Conservation (phyloP, 1,140 invertebrate species). For the Zaprionus africanus region DNA sequence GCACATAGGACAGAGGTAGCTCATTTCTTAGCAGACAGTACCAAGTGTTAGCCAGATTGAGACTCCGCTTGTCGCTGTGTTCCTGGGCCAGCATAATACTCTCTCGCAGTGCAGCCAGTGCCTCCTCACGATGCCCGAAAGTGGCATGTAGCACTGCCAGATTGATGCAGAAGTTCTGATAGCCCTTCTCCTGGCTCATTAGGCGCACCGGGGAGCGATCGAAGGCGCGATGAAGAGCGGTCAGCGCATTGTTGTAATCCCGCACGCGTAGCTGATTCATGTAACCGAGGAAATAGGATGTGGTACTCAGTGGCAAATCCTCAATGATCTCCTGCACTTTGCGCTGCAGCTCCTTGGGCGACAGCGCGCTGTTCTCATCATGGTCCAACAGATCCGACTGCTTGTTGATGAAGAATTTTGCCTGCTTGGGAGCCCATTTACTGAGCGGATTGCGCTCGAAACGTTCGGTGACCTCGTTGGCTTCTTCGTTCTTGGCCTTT, state of each 20-base stretch:
- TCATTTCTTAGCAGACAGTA: constrained; percentile 88
- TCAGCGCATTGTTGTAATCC: constrained; percentile 93
- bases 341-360: constrained; percentile 90
- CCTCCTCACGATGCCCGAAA: constrained; percentile 93
- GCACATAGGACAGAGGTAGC: constrained; percentile 58
- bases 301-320: constrained; percentile 92
- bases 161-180: constrained; percentile 95
- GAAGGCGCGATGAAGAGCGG: constrained; percentile 94
- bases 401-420: constrained; percentile 93
- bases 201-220: constrained; percentile 88
- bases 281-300: constrained; percentile 96
- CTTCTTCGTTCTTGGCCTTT: constrained; percentile 25
- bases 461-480: constrained; percentile 1
- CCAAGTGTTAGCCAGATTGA: constrained; percentile 94
- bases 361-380: constrained; percentile 91
- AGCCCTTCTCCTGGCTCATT: constrained; percentile 86
- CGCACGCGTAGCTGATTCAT: constrained; percentile 94
- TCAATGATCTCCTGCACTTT: constrained; percentile 91
- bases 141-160: constrained; percentile 93
- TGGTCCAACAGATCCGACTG: constrained; percentile 92
- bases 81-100: constrained; percentile 95
- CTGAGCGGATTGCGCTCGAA: constrained; percentile 82
- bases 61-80: constrained; percentile 92
- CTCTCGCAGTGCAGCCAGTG: constrained; percentile 91
- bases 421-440: constrained; percentile 93